Conservation (phyloP, 92 coral and sea anemone genomes). For the Parazoanthus darwini region DNA sequence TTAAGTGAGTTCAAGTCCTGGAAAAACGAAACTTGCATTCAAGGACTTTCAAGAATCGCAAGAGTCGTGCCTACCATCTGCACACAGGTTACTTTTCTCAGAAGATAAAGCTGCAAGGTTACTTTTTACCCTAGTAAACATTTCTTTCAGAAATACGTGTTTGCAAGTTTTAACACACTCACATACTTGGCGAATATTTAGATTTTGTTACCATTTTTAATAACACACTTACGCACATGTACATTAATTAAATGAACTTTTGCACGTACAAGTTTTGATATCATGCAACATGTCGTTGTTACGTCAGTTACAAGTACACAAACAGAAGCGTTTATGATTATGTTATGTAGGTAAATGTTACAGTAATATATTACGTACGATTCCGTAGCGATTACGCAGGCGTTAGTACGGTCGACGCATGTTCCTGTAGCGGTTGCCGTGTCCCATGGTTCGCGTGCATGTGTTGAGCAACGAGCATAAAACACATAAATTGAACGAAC, state of each 20-base stretch:
- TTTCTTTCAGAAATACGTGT: background rate
- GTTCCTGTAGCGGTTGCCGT: background rate
- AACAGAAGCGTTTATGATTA: background rate
- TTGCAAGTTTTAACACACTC: too few species aligned
- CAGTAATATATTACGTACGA: slow-evolving; percentile 19
- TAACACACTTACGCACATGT: background rate
- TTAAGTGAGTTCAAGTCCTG: too few species aligned
- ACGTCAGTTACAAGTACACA: slow-evolving; percentile 1
- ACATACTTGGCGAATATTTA: background rate
- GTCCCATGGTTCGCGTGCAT: slow-evolving; percentile 13
- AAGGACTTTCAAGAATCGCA: too few species aligned
- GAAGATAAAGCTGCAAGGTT: too few species aligned
- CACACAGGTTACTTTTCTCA: too few species aligned
- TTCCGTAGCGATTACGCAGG: slow-evolving; percentile 27
- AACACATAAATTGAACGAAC: slow-evolving; percentile 28
- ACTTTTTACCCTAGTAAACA: background rate
- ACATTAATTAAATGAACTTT: background rate
- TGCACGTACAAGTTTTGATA: background rate
- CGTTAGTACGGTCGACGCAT: slow-evolving; percentile 1
- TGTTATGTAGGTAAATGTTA: slow-evolving; percentile 12
- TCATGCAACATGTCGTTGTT: background rate
- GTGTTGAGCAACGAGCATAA: background rate
- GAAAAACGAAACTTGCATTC: too few species aligned
- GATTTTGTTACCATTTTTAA: background rate
- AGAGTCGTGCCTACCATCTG: too few species aligned